These are phyloP conservation scores for Arenaria interpres DNA, from an alignment of 2,113 vertebrate genomes.

Conservation along the genomic window DNA sequence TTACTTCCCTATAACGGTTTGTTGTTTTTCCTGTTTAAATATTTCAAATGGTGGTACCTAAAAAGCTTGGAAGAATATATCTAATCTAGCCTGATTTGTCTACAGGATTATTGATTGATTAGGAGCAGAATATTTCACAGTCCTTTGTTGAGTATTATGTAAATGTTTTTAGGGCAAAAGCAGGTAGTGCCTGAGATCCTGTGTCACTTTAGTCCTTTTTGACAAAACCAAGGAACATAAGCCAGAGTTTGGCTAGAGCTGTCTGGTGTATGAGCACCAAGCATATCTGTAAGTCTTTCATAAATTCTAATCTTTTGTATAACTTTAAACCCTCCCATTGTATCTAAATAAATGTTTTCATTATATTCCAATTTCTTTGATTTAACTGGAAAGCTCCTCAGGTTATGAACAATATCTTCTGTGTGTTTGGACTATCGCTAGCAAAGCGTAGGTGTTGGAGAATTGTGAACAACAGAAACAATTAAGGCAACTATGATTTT, in stretches of 20 bases:
- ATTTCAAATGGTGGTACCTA: background rate
- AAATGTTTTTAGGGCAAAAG: background rate
- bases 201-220: background rate
- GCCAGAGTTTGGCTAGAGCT: background rate
- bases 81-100: background rate
- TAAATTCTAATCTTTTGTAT: background rate
- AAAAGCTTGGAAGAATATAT: background rate
- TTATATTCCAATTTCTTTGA: background rate
- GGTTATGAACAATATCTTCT: background rate
- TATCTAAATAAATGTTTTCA: background rate
- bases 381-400: background rate
- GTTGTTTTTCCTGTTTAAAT: background rate
- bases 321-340: background rate
- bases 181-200: background rate
- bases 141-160: background rate
- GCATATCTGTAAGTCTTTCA: background rate
- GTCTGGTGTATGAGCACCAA: rapidly evolving
- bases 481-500: background rate
- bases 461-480: background rate
- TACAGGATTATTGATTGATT: background rate
- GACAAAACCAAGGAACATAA: background rate
- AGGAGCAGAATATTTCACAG: background rate
- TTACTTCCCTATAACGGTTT: background rate
- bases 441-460: background rate
- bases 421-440: background rate